Evolutionary conservation across 2,113 vertebrate genomes (phyloP), one percentile per base, ranked within the genome.

Genomic region (Bos indicus): DNA sequence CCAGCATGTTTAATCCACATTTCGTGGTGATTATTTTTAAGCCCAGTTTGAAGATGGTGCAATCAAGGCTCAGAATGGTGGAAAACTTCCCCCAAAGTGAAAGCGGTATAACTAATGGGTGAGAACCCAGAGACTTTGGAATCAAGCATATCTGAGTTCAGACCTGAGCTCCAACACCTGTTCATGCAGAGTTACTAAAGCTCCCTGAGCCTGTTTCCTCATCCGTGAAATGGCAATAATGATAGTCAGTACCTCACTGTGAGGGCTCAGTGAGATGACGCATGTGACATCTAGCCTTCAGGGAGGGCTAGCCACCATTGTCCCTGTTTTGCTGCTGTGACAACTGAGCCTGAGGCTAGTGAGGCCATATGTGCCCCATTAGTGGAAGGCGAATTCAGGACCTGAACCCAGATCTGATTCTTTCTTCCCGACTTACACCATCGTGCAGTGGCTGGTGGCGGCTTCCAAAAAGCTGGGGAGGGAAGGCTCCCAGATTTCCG

Each of bases 261-360:
- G 93, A 52, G 25, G 19, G 3, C 62, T 60, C n/a, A 11, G 40
- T 14, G 67, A n/a, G 81, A 52, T 3, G 90, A 57, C 7, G 0
- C 15, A 3, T 0, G 7, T 8, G 25, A 48, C 2, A 1, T 0
- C 10, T 25, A 23, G 3, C 28, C 1, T 85, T 52, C 28, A 4
- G 51, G 2, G 7, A 51, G n/a, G 6, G 17, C 0, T 1, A 23
- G 74, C 28, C 16, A 0, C 15, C 28, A 6, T 3, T 1, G 3
- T 11, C 43, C 81, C 17, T 12, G 4, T 84, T 52, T 74, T 30
- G 48, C 52, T 3, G 23, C 67, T 3, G 19, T 23, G n/a, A 67
- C 83, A 40, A 5, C 62, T 3, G 19, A 67, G 87, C 60, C 57
- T 57, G 43, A 9, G 14, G 9, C 60, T 4, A 19, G 52, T 16